Conservation (phyloP, 35 echinoderm and acorn worm species). For the Hemicentrotus pulcherrimus region DNA sequence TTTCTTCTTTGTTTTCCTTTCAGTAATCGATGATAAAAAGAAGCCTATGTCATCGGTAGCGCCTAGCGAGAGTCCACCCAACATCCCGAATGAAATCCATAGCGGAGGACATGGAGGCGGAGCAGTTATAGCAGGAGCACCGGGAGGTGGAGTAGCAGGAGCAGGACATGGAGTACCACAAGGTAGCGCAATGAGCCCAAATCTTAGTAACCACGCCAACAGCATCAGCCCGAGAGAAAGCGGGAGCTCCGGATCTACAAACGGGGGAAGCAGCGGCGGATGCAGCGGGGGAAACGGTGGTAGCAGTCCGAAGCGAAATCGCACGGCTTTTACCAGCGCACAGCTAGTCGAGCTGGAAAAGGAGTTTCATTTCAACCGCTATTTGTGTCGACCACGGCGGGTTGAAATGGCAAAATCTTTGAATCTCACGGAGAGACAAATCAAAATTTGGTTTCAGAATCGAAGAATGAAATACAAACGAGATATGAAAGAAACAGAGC, state of each 20-base stretch:
- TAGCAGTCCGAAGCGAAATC: constrained; percentile 67
- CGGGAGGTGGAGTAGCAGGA: background rate
- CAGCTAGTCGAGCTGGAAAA: constrained; percentile 96
- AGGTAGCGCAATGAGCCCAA: background rate
- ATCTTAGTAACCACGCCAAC: background rate
- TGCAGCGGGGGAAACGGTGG: constrained; percentile 13
- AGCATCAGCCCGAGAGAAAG: background rate
- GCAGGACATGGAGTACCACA: background rate
- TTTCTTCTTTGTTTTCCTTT: background rate
- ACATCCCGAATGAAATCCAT: constrained; percentile 19
- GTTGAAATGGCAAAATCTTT: constrained; percentile 86
- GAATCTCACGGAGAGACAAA: constrained; percentile 84
- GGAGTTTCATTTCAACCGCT: constrained; percentile 94
- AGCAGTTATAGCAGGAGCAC: background rate
- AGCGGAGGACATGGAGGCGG: constrained; percentile 18
- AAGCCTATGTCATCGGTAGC: background rate
- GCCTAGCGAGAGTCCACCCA: constrained; percentile 9
- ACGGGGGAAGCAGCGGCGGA: background rate
- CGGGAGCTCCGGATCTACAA: background rate
- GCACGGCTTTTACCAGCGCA: constrained; percentile 81
- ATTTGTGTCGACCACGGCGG: constrained; percentile 70
- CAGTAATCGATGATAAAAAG: constrained; percentile 41
- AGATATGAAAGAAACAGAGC: constrained; percentile 83
- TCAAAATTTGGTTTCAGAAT: constrained; percentile 99
- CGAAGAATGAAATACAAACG: constrained; percentile 91